A percentile compares a stretch with the other conserved stretches of the same genome.
Evolutionary conservation across 1,140 invertebrate genomes (phyloP).

Genomic region (Drosophila orena): DNA sequence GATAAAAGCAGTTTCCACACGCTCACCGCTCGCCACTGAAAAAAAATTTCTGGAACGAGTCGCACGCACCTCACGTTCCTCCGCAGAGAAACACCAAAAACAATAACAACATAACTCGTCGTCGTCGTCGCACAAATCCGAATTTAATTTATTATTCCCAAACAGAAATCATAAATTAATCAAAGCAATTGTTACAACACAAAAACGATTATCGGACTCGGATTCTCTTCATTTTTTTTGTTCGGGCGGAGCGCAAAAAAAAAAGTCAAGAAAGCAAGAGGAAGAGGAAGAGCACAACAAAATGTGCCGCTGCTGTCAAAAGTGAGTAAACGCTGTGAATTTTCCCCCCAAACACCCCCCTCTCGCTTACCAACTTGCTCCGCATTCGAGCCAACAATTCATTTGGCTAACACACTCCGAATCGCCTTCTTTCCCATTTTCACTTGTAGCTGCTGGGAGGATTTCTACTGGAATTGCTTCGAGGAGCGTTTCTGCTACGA

Average conservation of each 20-base stretch:
- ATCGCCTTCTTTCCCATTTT: constrained; percentile 31
- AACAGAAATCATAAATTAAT: constrained; percentile 52
- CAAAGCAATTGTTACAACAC: constrained; percentile 48
- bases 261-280: constrained; percentile 36
- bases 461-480: constrained; percentile 87
- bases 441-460: constrained; percentile 86
- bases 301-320: constrained; percentile 84
- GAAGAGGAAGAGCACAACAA: constrained; percentile 38
- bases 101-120: neutral
- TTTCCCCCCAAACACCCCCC: constrained; percentile 14
- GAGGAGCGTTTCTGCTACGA: constrained; percentile 87
- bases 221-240: constrained; percentile 26
- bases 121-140: constrained; percentile 20
- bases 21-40: constrained; percentile 46
- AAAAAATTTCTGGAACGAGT: constrained; percentile 54
- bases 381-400: constrained; percentile 27
- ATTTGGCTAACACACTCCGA: constrained; percentile 36
- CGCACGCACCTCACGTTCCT: constrained; percentile 62
- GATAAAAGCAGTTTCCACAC: constrained; percentile 71
- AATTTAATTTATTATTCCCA: constrained; percentile 67
- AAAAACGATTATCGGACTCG: constrained; percentile 26
- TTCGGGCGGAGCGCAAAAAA: constrained; percentile 14
- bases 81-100: constrained; percentile 15
- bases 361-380: constrained; percentile 18
- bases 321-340: constrained; percentile 62